A percentile compares a stretch with the other conserved stretches of the same genome.
These are phyloP conservation scores for Pycnonotus jocosus DNA, from an alignment of 2,113 vertebrate genomes.

Conservation along the genomic window DNA sequence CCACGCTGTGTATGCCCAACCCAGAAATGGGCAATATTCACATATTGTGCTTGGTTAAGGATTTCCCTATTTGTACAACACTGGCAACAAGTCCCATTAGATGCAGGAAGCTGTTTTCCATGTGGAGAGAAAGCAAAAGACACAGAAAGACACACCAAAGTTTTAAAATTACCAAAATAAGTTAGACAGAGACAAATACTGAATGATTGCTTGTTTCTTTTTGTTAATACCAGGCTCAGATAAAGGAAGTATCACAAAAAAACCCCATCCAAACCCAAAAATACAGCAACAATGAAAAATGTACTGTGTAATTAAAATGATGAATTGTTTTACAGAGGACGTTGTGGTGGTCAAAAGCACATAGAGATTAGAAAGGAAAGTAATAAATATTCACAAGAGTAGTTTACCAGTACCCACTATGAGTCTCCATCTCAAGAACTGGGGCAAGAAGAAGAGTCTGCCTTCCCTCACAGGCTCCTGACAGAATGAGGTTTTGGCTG, in stretches of 20 bases:
- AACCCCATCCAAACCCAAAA: not conserved
- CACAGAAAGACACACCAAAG: not conserved
- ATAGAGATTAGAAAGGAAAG: not conserved
- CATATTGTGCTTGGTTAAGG: not conserved
- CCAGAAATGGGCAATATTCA: not conserved
- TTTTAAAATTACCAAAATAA: not conserved
- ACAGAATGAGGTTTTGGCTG: not conserved
- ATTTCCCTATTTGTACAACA: not conserved
- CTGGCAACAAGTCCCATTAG: not conserved
- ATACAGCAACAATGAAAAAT: not conserved
- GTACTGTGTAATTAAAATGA: not conserved
- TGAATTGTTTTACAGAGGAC: not conserved
- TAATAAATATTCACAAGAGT: not conserved
- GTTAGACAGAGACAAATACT: not conserved
- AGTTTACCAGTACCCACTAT: not conserved
- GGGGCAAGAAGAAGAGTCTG: not conserved
- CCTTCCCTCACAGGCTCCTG: not conserved
- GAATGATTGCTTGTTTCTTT: not conserved
- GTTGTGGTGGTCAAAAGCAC: not conserved
- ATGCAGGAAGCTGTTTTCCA: not conserved
- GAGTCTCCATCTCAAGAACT: not conserved
- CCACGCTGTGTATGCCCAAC: fast-evolving
- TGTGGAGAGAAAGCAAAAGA: not conserved
- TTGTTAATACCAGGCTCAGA: not conserved
- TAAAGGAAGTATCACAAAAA: not conserved